These are phyloP conservation scores for Zapus hudsonius DNA, from an alignment of 2,113 vertebrate species.

Conservation along the genomic window DNA sequence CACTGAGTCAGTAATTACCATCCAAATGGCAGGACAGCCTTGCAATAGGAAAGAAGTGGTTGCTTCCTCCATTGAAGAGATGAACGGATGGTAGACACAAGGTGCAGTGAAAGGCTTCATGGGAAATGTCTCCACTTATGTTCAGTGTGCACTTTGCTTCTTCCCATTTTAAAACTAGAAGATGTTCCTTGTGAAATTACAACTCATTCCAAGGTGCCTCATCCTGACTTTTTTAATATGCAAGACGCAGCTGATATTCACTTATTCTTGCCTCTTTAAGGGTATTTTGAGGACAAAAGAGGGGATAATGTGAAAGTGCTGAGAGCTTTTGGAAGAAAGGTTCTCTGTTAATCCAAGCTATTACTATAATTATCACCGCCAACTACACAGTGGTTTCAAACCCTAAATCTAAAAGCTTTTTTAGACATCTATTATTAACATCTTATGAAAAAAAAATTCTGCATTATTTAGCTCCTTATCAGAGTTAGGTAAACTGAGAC, in stretches of 20 bases:
- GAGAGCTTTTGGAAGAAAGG: conserved; percentile 37
- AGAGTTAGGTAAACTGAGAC: conserved; percentile 73
- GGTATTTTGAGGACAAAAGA: conserved; percentile 59
- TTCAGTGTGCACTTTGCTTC: background rate
- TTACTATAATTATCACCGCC: conserved; percentile 50
- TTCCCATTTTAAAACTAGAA: conserved; percentile 30
- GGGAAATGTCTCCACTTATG: background rate
- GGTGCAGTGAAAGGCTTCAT: background rate
- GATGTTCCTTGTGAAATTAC: conserved; percentile 41
- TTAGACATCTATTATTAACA: conserved; percentile 71
- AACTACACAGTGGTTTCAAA: conserved; percentile 19
- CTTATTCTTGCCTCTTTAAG: background rate
- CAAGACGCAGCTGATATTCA: conserved; percentile 14
- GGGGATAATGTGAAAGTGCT: conserved; percentile 37
- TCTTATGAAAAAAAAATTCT: conserved; percentile 18
- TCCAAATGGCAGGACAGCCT: background rate
- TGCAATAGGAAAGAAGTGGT: conserved; percentile 12
- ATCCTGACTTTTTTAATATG: conserved; percentile 15
- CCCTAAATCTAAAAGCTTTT: conserved; percentile 58
- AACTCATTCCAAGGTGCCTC: background rate
- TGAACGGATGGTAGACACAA: background rate
- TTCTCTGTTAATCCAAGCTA: conserved; percentile 49
- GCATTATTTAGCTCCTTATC: conserved; percentile 61
- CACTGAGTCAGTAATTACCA: background rate
- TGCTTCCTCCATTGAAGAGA: background rate